These are phyloP conservation scores for Betta splendens DNA, from an alignment of 2,797 vertebrate genomes.

Conservation along the genomic window DNA sequence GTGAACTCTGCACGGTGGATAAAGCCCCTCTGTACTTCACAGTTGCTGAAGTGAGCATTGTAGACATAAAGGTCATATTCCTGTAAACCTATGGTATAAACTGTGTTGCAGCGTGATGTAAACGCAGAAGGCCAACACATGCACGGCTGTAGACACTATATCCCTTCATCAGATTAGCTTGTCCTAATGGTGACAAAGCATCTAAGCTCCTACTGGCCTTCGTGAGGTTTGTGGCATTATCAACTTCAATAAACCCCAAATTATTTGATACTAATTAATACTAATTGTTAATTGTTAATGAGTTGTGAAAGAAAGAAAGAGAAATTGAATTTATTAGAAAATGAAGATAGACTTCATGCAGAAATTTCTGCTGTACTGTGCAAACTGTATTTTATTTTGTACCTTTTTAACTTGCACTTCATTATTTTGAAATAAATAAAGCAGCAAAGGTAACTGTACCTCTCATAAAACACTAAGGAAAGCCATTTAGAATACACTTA, in stretches of 20 bases:
- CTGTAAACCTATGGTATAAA: background rate
- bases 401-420: background rate
- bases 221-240: slow-evolving; percentile 22
- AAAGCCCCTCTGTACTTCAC: background rate
- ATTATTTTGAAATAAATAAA: background rate
- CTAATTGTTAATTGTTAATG: too few relatives aligned
- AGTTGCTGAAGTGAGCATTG: background rate
- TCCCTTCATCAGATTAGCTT: slow-evolving; percentile 74
- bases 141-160: slow-evolving; percentile 53
- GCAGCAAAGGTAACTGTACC: background rate
- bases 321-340: background rate
- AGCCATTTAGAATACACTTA: background rate
- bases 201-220: slow-evolving; percentile 58
- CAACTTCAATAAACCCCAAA: slow-evolving; percentile 5
- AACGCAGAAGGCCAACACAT: slow-evolving; percentile 51
- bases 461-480: background rate
- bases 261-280: too few relatives aligned
- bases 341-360: background rate
- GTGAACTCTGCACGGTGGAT: background rate
- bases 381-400: background rate
- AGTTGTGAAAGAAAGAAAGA: too few relatives aligned
- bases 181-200: slow-evolving; percentile 67
- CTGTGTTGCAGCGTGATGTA: slow-evolving; percentile 15
- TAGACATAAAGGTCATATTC: background rate
- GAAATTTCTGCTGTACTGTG: background rate